Evolutionary conservation across 2,797 vertebrate species (phyloP), one percentile per base, ranked within the genome.

Genomic region (Diplodus puntazzo): DNA sequence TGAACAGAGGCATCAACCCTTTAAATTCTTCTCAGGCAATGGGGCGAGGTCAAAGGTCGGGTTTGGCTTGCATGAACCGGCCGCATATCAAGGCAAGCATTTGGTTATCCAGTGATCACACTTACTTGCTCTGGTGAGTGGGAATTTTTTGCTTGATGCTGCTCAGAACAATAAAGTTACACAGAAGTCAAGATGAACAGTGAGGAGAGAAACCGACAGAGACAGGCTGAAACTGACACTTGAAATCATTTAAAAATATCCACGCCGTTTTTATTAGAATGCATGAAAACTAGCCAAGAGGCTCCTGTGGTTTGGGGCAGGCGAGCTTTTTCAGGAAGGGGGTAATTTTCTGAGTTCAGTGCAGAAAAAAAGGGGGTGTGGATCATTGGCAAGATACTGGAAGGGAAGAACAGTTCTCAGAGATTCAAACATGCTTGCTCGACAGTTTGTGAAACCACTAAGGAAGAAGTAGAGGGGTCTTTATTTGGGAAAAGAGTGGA

Each of bases 61-160:
- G 90, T 76, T 76, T 82, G 79, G 83, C 83, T 94, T 97, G 96
- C 96, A 97, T 96, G 96, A 96, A 96, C 96, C 92, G 96, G 94
- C 90, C 80, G 91, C 95, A 91, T 94, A 89, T 92, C 95, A 96
- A 83, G 93, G 84, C 91, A 94, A 94, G 93, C 95, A 97, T 96
- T 96, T 95, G 92, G 93, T 66, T 94, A 90, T 91, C 96, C 95
- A 90, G 88, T 50, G 73, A 88, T 92, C 45, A 95, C 92, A 99
- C 98, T 99, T 98, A 99, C 98, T 98, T 98, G 97, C 97, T 98
- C 94, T 97, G 95, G 73, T 95, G 95, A 92, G 96, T 95, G 93
- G 97, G 94, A 91, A 99, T 96, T 97, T 98, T 99, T 98, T 97
- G 96, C 97, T 99, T 99, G 98, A 99, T 97, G 97, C 98, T 99